Conservation (phyloP, 2,113 vertebrate genomes). For the Alaudala cheleensis region DNA sequence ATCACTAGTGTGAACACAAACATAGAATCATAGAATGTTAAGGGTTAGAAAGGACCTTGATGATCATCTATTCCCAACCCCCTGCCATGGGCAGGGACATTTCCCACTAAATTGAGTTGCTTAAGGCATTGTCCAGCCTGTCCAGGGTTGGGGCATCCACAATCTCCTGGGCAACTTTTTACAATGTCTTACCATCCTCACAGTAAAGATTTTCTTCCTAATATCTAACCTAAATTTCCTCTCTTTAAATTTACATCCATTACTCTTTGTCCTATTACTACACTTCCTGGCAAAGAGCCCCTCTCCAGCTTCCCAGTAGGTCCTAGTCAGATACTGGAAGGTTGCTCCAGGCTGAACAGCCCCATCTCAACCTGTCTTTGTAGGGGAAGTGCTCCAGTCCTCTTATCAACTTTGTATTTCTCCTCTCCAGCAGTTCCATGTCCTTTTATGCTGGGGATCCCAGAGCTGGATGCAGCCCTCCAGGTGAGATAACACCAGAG, state of each 20-base stretch:
- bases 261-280: not conserved
- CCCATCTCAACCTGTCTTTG: not conserved
- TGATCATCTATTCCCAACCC: too few species aligned
- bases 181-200: not conserved
- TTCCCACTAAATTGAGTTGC: not conserved
- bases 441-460: not conserved
- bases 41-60: not conserved
- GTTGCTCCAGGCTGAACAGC: not conserved
- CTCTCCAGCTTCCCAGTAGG: rapidly evolving
- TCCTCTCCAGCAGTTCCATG: not conserved
- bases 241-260: not conserved
- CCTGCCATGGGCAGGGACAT: not conserved
- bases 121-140: not conserved
- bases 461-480: not conserved
- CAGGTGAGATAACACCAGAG: not conserved
- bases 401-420: not conserved
- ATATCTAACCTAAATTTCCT: not conserved
- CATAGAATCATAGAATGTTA: not conserved
- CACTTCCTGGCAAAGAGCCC: not conserved
- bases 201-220: not conserved
- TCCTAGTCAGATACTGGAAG: not conserved
- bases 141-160: not conserved
- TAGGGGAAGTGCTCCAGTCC: not conserved
- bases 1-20: not conserved
- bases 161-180: not conserved